phyloP scores from a whole-genome alignment of 2,888 invertebrate species.

The Conomelus anceps region DNA sequence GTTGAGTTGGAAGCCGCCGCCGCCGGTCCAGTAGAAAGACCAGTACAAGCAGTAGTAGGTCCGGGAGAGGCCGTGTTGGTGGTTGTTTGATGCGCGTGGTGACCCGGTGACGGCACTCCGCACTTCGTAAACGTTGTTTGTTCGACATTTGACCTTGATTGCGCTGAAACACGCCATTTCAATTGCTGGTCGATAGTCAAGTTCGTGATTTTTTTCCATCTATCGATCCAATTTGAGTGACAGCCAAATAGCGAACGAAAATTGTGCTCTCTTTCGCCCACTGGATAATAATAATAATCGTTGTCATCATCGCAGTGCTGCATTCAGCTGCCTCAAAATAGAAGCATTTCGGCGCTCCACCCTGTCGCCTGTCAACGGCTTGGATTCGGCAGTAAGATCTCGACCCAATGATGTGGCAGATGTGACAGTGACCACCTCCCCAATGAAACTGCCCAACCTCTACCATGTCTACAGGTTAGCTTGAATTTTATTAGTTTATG shows the following conservation, averaged over 20 bases:
- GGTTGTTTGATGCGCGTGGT: not conserved
- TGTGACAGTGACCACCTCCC: not conserved
- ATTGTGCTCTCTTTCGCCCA: not conserved
- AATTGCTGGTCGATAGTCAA: no score
- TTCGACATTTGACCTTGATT: not conserved
- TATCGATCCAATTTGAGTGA: no score
- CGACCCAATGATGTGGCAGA: not conserved
- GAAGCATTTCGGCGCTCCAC: not conserved
- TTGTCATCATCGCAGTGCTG: not conserved
- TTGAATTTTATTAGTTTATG: not conserved
- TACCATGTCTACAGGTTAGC: not conserved
- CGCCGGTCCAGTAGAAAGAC: not conserved
- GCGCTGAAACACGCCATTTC: not conserved
- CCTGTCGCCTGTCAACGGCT: not conserved
- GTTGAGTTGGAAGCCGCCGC: not conserved
- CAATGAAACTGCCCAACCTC: not conserved
- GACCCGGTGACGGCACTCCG: not conserved
- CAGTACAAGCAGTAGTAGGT: not conserved
- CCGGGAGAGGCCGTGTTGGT: not conserved
- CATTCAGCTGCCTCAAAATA: not conserved
- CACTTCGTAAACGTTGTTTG: not conserved
- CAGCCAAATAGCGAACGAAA: no score
- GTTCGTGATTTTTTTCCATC: not conserved
- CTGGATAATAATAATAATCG: not conserved
- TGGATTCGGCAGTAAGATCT: not conserved